phyloP scores from a whole-genome alignment of 2,888 invertebrate genomes.

The Troglohyphantes excavatus region DNA sequence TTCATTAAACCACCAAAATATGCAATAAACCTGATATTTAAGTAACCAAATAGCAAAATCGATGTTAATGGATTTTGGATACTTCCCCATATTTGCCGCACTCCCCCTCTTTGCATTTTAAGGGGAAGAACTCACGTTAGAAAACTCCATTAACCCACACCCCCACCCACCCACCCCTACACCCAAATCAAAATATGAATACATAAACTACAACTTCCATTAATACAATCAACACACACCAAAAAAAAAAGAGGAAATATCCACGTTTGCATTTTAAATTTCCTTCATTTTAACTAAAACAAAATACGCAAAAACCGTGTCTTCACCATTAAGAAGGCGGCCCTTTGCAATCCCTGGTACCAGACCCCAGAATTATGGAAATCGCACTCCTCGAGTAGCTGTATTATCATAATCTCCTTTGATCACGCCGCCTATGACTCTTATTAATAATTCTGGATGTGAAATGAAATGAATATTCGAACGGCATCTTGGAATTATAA shows the following conservation, averaged over 20 bases:
- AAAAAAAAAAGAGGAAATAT: not conserved
- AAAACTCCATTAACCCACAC: not conserved
- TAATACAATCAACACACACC: not conserved
- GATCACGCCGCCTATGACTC: not conserved
- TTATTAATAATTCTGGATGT: conserved; percentile 37
- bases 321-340: conserved; percentile 17
- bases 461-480: conserved; percentile 64
- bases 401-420: conserved; percentile 57
- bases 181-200: not conserved
- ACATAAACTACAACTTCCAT: not conserved
- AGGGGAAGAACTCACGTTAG: not conserved
- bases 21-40: conserved; percentile 41
- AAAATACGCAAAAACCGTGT: conserved; percentile 10
- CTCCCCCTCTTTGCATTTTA: not conserved
- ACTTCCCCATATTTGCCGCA: not conserved
- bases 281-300: not conserved
- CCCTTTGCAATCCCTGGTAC: not conserved
- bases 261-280: conserved; percentile 36
- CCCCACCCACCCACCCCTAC: not conserved
- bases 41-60: conserved; percentile 39
- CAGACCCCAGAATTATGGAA: conserved; percentile 31
- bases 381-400: conserved; percentile 13
- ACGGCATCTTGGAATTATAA: conserved; percentile 34
- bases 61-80: conserved; percentile 60
- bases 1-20: conserved; percentile 37